A percentile compares a stretch with the other conserved stretches of the same genome.
Conservation (phyloP, 2,888 invertebrate species). For the Pristionchus maxplancki region DNA sequence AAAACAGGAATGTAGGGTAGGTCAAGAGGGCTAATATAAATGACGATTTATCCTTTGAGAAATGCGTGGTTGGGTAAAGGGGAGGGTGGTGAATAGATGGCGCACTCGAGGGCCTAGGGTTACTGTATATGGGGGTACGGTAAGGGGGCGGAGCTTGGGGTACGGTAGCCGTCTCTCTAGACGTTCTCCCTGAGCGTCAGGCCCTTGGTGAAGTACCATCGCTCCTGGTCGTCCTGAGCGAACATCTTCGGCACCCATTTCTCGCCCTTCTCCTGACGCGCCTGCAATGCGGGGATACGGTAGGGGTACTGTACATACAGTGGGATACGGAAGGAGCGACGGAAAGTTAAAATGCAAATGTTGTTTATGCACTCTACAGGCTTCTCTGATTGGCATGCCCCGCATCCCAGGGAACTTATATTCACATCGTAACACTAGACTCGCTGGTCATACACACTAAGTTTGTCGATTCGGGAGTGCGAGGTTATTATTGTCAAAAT, state of each 20-base stretch:
- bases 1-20: constrained; percentile 20
- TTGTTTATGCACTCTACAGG: no score
- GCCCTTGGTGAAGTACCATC: constrained; percentile 50
- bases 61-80: background rate
- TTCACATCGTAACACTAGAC: background rate
- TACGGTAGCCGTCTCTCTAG: no score
- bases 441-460: no score
- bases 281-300: constrained; percentile 50
- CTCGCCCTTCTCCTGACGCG: constrained; percentile 62
- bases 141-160: background rate
- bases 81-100: background rate
- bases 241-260: constrained; percentile 64
- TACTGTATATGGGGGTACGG: background rate
- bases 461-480: no score
- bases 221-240: constrained; percentile 46
- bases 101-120: background rate
- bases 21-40: background rate
- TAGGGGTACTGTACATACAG: background rate
- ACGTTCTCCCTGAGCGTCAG: constrained; percentile 46
- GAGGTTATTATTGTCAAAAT: no score
- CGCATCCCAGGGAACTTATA: background rate
- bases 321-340: background rate
- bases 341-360: background rate
- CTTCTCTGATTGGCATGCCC: background rate
- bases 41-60: constrained; percentile 40